These are phyloP conservation scores for Pholis gunnellus DNA, from an alignment of 2,113 vertebrate species.

Conservation along the genomic window DNA sequence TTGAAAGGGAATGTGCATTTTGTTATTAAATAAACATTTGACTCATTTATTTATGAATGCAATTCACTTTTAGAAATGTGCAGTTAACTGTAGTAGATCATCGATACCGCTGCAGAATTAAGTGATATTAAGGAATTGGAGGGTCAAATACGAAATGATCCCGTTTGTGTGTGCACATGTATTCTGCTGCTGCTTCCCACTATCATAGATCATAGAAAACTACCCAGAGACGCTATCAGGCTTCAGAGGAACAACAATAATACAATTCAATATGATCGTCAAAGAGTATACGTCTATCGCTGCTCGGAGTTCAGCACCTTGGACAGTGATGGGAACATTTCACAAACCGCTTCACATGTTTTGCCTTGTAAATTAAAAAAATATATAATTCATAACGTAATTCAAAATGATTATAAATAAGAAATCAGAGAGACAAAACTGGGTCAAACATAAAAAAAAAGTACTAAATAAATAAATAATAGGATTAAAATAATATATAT, in stretches of 20 bases:
- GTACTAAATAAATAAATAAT: neutral
- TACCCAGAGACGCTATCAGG: neutral
- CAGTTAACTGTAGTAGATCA: neutral
- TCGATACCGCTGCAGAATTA: neutral
- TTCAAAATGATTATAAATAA: neutral
- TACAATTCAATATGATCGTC: conserved; percentile 36
- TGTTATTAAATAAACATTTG: neutral
- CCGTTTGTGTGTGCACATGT: neutral
- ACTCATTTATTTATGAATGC: neutral
- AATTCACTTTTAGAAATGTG: neutral
- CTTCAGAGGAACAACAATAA: conserved; percentile 15
- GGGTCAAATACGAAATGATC: neutral
- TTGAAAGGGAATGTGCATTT: neutral
- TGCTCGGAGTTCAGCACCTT: conserved; percentile 53
- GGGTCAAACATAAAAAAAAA: neutral
- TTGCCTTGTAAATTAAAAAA: neutral
- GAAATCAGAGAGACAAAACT: neutral
- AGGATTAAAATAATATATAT: neutral
- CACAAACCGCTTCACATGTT: neutral
- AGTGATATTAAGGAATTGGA: neutral
- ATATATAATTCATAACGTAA: neutral
- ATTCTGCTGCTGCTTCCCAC: conserved; percentile 2
- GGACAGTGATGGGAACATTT: conserved; percentile 45
- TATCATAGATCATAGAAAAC: conserved; percentile 6
- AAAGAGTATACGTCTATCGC: neutral